Percentiles rank a stretch among this genome's conserved stretches.
Conservation (phyloP, 2,797 vertebrate genomes). For the Tauraco hartlaubi region DNA sequence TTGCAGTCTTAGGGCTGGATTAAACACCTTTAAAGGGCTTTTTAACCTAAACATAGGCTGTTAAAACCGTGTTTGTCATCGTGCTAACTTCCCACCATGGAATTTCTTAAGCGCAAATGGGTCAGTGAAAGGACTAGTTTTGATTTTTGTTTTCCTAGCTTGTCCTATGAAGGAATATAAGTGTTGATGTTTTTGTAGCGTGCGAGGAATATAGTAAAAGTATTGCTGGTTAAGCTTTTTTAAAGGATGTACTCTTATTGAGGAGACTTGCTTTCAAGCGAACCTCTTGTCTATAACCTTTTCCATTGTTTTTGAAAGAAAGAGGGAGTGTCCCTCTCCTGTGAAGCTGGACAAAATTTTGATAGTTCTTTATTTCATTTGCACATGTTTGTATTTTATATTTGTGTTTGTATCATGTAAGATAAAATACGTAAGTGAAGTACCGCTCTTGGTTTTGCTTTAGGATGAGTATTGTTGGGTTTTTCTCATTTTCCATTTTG, state of each 20-base stretch:
- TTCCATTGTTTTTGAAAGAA: neutral
- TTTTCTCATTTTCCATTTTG: neutral
- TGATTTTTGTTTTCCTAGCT: accelerated
- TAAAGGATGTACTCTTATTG: neutral
- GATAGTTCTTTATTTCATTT: neutral
- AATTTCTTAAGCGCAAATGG: accelerated
- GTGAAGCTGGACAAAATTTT: neutral
- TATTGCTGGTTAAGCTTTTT: neutral
- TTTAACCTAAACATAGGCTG: neutral
- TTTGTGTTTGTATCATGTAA: neutral
- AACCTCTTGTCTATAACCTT: neutral
- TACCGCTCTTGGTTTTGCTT: accelerated
- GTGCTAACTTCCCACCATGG: accelerated
- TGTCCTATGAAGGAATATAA: neutral
- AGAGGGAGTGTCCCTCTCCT: accelerated
- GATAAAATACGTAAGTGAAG: accelerated
- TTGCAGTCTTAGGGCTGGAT: neutral
- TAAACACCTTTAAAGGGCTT: neutral
- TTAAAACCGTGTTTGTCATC: neutral
- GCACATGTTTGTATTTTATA: accelerated
- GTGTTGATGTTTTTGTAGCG: neutral
- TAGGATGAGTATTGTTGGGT: neutral
- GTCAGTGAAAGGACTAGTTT: neutral
- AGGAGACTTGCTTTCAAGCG: neutral
- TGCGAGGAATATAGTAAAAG: neutral